A percentile compares a stretch with the other conserved stretches of the same genome.
These are phyloP conservation scores for Drosophila prosaltans DNA, from an alignment of 1,140 invertebrate species.

Conservation along the genomic window DNA sequence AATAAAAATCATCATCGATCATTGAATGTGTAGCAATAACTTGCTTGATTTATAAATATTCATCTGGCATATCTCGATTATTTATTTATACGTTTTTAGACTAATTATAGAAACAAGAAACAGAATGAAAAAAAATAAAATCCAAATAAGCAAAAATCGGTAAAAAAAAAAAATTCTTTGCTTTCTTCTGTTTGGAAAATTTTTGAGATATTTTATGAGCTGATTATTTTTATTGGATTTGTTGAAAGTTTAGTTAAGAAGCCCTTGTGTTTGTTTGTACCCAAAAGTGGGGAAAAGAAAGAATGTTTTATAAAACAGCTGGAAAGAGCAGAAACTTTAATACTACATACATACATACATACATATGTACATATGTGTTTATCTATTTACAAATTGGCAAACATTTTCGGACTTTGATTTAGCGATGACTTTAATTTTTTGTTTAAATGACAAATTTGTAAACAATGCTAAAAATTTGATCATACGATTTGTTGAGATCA, in stretches of 20 bases:
- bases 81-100: constrained; percentile 52
- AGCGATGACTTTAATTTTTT: background rate
- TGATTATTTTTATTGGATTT: constrained; percentile 41
- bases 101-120: constrained; percentile 38
- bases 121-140: background rate
- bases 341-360: background rate
- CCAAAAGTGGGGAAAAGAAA: background rate
- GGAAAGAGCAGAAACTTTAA: constrained; percentile 16
- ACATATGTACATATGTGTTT: background rate
- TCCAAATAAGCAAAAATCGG: background rate
- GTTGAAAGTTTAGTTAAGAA: constrained; percentile 15
- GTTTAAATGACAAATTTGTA: constrained; percentile 3
- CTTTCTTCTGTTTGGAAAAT: constrained; percentile 16
- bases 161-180: background rate
- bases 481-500: background rate
- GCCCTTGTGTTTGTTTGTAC: constrained; percentile 20
- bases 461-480: constrained; percentile 1
- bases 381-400: background rate
- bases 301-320: constrained; percentile 5
- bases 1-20: constrained; percentile 52
- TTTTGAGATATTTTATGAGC: constrained; percentile 49
- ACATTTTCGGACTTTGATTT: background rate
- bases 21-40: constrained; percentile 47
- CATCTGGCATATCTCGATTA: constrained; percentile 52
- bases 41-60: constrained; percentile 57